phyloP scores from a whole-genome alignment of 2,113 vertebrate species.

The Eudyptes chrysolophus region DNA sequence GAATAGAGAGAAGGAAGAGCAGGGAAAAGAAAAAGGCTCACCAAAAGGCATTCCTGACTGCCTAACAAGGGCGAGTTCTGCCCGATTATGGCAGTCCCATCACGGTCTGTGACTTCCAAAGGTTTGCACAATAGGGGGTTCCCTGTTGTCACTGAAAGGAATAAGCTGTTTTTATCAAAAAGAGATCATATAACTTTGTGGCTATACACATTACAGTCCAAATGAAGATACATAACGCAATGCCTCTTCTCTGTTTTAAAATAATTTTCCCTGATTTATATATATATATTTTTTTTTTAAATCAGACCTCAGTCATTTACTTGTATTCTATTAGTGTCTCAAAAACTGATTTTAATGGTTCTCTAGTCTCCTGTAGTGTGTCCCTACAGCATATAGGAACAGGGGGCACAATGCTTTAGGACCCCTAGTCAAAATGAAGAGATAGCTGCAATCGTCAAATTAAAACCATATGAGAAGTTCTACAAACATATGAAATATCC shows the following conservation, averaged over 20 bases:
- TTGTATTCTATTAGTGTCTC: neutral
- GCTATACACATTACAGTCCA: neutral
- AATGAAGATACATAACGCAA: neutral
- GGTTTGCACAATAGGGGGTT: neutral
- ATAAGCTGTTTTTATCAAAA: neutral
- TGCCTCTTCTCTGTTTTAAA: neutral
- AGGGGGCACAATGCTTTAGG: neutral
- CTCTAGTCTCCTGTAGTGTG: neutral
- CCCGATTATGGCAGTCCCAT: no score
- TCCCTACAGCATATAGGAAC: neutral
- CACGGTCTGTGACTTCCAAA: neutral
- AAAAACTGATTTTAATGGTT: neutral
- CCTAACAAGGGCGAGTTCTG: neutral
- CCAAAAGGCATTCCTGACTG: neutral
- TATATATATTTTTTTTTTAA: neutral
- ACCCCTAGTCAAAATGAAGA: neutral
- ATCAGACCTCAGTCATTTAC: neutral
- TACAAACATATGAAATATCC: neutral
- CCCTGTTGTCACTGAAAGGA: neutral
- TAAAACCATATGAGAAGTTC: neutral
- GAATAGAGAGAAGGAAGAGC: neutral
- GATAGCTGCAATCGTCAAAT: neutral
- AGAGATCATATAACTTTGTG: neutral
- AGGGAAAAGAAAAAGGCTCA: neutral
- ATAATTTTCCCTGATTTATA: neutral